Conservation (phyloP, 2,888 invertebrate genomes). For the Lumbricus terrestris region DNA sequence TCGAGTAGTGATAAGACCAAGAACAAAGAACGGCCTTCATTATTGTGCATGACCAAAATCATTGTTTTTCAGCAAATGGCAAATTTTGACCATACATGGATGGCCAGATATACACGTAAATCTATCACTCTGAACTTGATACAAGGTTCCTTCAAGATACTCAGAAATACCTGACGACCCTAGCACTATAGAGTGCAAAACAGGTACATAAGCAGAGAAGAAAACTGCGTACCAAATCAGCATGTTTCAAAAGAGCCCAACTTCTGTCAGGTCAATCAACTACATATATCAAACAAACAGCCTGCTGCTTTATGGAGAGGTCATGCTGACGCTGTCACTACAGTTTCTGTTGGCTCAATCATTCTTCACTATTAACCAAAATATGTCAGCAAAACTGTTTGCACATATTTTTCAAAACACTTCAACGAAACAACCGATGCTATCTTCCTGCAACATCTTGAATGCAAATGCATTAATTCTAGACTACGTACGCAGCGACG, state of each 20-base stretch:
- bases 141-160: too few relatives aligned
- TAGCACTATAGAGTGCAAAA: neutral
- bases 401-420: neutral
- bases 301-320: neutral
- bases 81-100: neutral
- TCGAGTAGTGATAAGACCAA: too few relatives aligned
- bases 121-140: too few relatives aligned
- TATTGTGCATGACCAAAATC: neutral
- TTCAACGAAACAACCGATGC: neutral
- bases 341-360: neutral
- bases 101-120: too few relatives aligned
- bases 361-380: neutral
- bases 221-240: neutral
- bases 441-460: neutral
- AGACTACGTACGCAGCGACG: neutral
- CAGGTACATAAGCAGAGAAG: neutral
- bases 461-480: neutral
- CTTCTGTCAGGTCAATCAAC: neutral
- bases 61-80: too few relatives aligned
- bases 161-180: too few relatives aligned
- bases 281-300: neutral
- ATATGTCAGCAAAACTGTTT: neutral
- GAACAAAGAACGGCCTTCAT: neutral
- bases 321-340: neutral
- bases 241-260: neutral